Percentiles rank a stretch among this genome's conserved stretches.
These are phyloP conservation scores for Otis tarda DNA, from an alignment of 2,113 vertebrate species.

Conservation along the genomic window DNA sequence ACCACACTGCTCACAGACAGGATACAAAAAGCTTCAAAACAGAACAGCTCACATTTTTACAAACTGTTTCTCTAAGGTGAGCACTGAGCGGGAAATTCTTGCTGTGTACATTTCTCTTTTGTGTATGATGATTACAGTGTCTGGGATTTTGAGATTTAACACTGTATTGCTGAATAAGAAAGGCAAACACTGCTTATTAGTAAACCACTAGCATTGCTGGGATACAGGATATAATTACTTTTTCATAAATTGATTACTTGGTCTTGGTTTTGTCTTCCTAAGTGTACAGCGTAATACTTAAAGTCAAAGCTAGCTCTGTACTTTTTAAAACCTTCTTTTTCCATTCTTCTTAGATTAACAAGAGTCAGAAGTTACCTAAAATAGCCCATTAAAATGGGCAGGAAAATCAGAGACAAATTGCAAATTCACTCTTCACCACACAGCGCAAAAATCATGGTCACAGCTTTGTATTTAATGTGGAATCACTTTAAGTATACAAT, in stretches of 20 bases:
- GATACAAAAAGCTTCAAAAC: background rate
- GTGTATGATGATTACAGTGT: background rate
- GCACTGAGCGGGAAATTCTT: background rate
- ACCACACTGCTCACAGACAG: background rate
- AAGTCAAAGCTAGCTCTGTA: background rate
- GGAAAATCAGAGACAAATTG: background rate
- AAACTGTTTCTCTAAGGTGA: background rate
- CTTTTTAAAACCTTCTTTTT: background rate
- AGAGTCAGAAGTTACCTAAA: background rate
- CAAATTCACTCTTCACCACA: constrained; percentile 29
- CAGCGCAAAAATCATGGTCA: constrained; percentile 38
- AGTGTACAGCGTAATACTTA: background rate
- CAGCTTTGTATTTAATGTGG: constrained; percentile 69
- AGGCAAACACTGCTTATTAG: background rate
- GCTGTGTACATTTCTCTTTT: background rate
- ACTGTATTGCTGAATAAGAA: background rate
- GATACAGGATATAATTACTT: background rate
- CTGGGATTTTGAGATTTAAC: background rate
- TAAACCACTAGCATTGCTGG: background rate
- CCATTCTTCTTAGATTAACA: background rate
- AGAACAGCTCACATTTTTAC: background rate
- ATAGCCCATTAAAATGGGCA: background rate
- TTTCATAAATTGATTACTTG: background rate
- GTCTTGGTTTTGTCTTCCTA: background rate
- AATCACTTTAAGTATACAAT: constrained; percentile 60